Conservation (phyloP, 2,888 invertebrate genomes). For the Pyralis farinalis region DNA sequence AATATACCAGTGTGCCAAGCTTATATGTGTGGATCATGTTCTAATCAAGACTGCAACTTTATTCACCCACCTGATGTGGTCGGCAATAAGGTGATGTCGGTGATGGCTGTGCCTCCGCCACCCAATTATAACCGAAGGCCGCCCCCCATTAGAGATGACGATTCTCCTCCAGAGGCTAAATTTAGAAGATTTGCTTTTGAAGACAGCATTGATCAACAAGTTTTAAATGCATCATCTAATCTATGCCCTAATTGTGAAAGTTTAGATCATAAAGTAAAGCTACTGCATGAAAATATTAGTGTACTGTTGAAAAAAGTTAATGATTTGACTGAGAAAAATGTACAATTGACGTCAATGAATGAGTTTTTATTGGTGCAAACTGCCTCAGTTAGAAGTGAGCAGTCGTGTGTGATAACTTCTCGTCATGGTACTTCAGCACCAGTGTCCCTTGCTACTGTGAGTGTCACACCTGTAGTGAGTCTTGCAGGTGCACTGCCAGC, state of each 20-base stretch:
- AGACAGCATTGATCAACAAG: constrained; percentile 53
- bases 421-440: constrained; percentile 71
- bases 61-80: constrained; percentile 49
- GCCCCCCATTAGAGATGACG: constrained; percentile 52
- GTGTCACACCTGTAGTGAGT: constrained; percentile 73
- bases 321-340: constrained; percentile 69
- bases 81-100: constrained; percentile 36
- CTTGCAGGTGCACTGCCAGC: constrained; percentile 65
- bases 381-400: constrained; percentile 60
- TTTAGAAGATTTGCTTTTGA: constrained; percentile 58
- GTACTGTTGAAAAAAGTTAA: constrained; percentile 68
- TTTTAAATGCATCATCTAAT: constrained; percentile 40
- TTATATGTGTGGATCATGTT: constrained; percentile 79
- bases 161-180: constrained; percentile 68
- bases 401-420: constrained; percentile 72
- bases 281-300: constrained; percentile 72
- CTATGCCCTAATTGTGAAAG: constrained; percentile 61
- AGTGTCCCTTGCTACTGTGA: constrained; percentile 70
- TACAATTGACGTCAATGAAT: constrained; percentile 71
- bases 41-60: constrained; percentile 65
- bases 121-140: constrained; percentile 41
- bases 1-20: constrained; percentile 82
- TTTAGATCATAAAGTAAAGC: constrained; percentile 63
- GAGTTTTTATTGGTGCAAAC: constrained; percentile 71
- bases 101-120: constrained; percentile 35